Conservation (phyloP, 2,113 vertebrate genomes). For the Ailuropoda melanoleuca region DNA sequence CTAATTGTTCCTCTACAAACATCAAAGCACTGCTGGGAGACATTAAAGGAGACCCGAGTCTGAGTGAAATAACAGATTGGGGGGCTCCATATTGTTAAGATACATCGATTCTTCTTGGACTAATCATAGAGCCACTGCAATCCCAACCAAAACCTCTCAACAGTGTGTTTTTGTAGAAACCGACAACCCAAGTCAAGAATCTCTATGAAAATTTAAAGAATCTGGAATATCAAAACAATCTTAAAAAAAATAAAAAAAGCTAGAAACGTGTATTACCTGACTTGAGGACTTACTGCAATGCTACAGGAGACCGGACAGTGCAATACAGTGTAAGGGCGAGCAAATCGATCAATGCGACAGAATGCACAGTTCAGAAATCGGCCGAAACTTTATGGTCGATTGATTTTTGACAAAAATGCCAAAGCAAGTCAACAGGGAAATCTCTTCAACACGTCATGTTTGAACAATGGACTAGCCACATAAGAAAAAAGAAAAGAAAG, state of each 20-base stretch:
- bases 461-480: neutral
- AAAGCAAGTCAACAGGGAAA: neutral
- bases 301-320: neutral
- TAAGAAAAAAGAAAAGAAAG: too few relatives aligned
- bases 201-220: neutral
- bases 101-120: neutral
- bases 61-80: neutral
- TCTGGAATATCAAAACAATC: neutral
- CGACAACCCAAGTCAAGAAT: neutral
- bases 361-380: neutral
- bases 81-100: neutral
- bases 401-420: neutral
- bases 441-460: neutral
- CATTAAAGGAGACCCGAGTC: neutral
- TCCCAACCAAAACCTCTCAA: neutral
- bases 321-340: neutral
- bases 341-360: neutral
- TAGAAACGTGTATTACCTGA: neutral
- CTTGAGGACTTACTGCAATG: neutral
- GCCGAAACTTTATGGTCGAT: neutral
- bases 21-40: neutral
- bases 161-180: neutral
- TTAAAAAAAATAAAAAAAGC: neutral
- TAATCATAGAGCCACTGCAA: neutral
- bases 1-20: neutral